phyloP scores from a whole-genome alignment of 2,113 vertebrate species.

The Sakesphorus luctuosus region DNA sequence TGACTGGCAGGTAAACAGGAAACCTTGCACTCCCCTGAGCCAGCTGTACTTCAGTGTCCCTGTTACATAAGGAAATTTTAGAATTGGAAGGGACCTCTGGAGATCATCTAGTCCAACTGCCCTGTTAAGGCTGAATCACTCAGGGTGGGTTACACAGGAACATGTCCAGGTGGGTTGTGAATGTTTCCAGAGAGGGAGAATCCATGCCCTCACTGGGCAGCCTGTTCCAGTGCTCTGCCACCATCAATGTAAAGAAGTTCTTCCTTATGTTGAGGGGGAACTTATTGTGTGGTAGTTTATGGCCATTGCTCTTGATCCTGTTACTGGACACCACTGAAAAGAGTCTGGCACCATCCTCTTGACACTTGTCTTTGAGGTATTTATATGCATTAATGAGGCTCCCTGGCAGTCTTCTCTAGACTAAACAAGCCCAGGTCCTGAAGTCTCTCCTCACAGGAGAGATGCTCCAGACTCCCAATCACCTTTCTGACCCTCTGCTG shows the following conservation, averaged over 20 bases:
- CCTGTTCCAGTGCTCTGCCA: neutral
- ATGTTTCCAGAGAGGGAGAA: neutral
- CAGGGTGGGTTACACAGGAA: neutral
- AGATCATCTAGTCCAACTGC: neutral
- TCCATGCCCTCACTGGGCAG: neutral
- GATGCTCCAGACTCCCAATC: neutral
- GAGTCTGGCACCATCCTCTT: neutral
- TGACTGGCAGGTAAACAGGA: neutral
- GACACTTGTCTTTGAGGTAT: neutral
- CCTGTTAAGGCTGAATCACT: neutral
- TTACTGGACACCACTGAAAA: neutral
- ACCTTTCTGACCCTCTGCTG: neutral
- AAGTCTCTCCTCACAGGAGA: neutral
- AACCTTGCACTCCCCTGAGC: neutral
- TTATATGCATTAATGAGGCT: neutral
- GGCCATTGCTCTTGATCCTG: neutral
- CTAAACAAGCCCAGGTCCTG: neutral
- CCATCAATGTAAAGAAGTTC: neutral
- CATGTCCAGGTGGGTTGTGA: neutral
- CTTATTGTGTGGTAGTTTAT: neutral
- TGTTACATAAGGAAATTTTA: neutral
- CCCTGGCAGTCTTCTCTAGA: neutral
- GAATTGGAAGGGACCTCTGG: neutral
- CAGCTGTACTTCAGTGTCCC: fast-evolving
- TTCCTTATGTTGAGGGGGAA: neutral